Base-by-base conservation (phyloP, 2,888 invertebrate species). In the Sthenelais limicola region DNA sequence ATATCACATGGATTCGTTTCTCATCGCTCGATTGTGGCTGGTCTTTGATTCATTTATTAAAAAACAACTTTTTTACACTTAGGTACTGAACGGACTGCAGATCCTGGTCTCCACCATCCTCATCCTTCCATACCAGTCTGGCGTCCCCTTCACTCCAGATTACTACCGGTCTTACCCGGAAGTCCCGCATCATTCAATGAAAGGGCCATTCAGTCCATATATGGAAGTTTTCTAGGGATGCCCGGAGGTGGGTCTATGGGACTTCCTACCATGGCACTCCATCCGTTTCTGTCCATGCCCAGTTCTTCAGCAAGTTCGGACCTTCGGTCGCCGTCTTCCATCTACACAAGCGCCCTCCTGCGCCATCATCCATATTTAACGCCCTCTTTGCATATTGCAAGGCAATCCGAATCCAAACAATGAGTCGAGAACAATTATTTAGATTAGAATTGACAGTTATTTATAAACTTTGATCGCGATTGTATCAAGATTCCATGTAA, bases 201-300 rank as follows among this genome's bases (percentile, higher is more conserved):
- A 15, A 38, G 69, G 51, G 48, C 73, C 18, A 30, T 73, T 54
- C 69, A 73, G 32, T 73, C 73, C 49, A 58, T 73, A 12, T 73
- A 73, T 52, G 70, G 73, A 21, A 69, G 70, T 33, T 51, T 73
- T 32, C 58, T 73, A 15, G 73, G 73, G 32, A 62, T 73, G 3
- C 38, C 30, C 54, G 70, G 70, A 62, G 38, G 35, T 15, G 92
- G 48, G 30, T 30, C 47, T n/a, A 43, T 56, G 47, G 43, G 48
- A 18, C 28, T 69, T 26, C 51, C 51, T 3, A 38, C 33, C 35
- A 33, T 69, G 18, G 54, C 52, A n/a, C 54, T 69, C n/a, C 51
- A 69, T 24, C 54, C 69, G 18, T 43, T 67, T 3, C 32, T 48
- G 30, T 28, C 43, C 21, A 48, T 47, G 67, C 47, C 67, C 18